Conservation (phyloP, 2,888 invertebrate genomes). For the Anthrax anthrax region DNA sequence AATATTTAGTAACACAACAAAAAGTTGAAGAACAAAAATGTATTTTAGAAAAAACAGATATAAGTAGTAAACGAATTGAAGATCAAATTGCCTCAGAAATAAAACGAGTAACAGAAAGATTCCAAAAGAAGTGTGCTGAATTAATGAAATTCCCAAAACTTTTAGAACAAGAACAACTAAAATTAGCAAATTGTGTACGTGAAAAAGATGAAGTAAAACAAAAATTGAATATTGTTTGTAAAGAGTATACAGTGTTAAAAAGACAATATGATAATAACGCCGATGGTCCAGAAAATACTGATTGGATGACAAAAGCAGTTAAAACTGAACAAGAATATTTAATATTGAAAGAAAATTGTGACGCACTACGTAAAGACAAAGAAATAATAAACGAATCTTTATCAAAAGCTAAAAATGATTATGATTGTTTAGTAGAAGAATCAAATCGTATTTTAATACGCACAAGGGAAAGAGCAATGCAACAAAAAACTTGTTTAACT, state of each 20-base stretch:
- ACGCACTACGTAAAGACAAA: constrained; percentile 20
- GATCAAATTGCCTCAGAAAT: constrained; percentile 19
- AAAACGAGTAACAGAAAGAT: constrained; percentile 20
- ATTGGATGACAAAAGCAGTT: constrained; percentile 18
- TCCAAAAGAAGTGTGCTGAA: constrained; percentile 25
- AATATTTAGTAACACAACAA: constrained; percentile 28
- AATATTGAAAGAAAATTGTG: constrained; percentile 26
- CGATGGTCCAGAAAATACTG: constrained; percentile 15
- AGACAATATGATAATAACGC: constrained; percentile 23
- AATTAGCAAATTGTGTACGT: constrained; percentile 22
- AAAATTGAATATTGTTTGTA: constrained; percentile 13
- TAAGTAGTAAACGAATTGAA: constrained; percentile 26
- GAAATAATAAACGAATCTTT: constrained; percentile 10
- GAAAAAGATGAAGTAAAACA: constrained; percentile 24
- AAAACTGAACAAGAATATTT: constrained; percentile 26
- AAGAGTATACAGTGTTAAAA: constrained; percentile 20
- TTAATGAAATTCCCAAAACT: constrained; percentile 24
- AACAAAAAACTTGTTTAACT: constrained; percentile 26
- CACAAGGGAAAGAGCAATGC: constrained; percentile 27
- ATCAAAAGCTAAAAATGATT: constrained; percentile 19
- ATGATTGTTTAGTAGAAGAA: constrained; percentile 21
- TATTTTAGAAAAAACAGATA: constrained; percentile 26
- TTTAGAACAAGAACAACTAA: constrained; percentile 25
- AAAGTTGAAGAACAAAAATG: constrained; percentile 28
- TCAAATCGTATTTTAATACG: constrained; percentile 25